These are phyloP conservation scores for Zaprionus taronus DNA, from an alignment of 1,140 invertebrate species.

Conservation along the genomic window DNA sequence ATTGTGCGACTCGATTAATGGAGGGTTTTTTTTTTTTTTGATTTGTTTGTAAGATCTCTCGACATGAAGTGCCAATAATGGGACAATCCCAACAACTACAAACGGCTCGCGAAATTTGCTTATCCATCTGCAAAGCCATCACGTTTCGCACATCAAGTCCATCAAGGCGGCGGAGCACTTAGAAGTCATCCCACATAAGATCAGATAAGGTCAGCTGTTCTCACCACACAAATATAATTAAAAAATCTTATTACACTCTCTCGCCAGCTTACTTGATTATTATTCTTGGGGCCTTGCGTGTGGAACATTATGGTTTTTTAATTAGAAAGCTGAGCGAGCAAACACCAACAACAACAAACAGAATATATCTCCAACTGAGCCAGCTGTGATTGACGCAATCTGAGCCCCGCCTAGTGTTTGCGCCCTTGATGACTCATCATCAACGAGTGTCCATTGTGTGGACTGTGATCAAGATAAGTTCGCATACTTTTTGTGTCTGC, in stretches of 20 bases:
- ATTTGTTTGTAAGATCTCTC: slow-evolving; percentile 2
- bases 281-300: slow-evolving; percentile 42
- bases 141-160: slow-evolving; percentile 32
- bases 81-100: slow-evolving; percentile 11
- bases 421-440: slow-evolving; percentile 41
- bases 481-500: slow-evolving; percentile 23
- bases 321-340: slow-evolving; percentile 51
- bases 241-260: slow-evolving; percentile 46
- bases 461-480: slow-evolving; percentile 58
- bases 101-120: background rate
- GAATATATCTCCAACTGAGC: slow-evolving; percentile 45
- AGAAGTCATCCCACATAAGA: slow-evolving; percentile 31
- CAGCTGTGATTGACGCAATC: slow-evolving; percentile 52
- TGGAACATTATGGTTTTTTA: slow-evolving; percentile 51
- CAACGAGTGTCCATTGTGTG: slow-evolving; percentile 27
- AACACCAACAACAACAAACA: slow-evolving; percentile 16
- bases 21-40: slow-evolving; percentile 40
- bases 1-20: slow-evolving; percentile 45
- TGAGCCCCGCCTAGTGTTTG: slow-evolving; percentile 5
- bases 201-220: slow-evolving; percentile 36
- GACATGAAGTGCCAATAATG: slow-evolving; percentile 15
- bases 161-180: slow-evolving; percentile 17
- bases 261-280: slow-evolving; percentile 32
- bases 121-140: slow-evolving; percentile 30
- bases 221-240: slow-evolving; percentile 57